Evolutionary conservation across 2,888 invertebrate species (phyloP).

Genomic region (Ypsolopha scabrella): DNA sequence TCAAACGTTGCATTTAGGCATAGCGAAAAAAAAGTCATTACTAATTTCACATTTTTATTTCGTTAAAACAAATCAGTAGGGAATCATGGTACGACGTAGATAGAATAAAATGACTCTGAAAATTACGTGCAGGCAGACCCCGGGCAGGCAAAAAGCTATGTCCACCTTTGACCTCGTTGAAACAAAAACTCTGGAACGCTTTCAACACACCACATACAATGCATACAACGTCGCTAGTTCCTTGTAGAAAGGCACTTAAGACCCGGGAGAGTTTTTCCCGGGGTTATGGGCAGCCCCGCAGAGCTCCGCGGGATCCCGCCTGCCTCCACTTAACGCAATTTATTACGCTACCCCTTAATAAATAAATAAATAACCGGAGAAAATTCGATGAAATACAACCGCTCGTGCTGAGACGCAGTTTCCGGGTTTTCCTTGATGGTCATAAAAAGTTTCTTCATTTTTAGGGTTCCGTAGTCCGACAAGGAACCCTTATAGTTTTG

Average conservation of each 20-base stretch:
- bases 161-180: neutral
- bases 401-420: slow-evolving; percentile 29
- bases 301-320: slow-evolving; percentile 54
- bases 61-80: too few relatives aligned
- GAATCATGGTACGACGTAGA: too few relatives aligned
- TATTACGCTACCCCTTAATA: slow-evolving; percentile 66
- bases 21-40: too few relatives aligned
- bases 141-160: neutral
- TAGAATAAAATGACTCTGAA: too few relatives aligned
- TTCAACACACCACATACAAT: neutral
- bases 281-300: slow-evolving; percentile 58
- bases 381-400: slow-evolving; percentile 62
- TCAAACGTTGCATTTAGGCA: too few relatives aligned
- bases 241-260: slow-evolving; percentile 65
- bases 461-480: too few relatives aligned
- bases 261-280: slow-evolving; percentile 53
- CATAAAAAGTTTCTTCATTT: neutral
- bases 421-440: slow-evolving; percentile 16
- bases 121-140: too few relatives aligned
- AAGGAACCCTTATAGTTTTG: too few relatives aligned
- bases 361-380: slow-evolving; percentile 67
- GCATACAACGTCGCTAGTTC: slow-evolving; percentile 18
- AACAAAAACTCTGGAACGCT: neutral
- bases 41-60: too few relatives aligned
- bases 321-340: slow-evolving; percentile 68